Conservation (phyloP, 2,113 vertebrate genomes). For the Neolamprologus kungweensis region DNA sequence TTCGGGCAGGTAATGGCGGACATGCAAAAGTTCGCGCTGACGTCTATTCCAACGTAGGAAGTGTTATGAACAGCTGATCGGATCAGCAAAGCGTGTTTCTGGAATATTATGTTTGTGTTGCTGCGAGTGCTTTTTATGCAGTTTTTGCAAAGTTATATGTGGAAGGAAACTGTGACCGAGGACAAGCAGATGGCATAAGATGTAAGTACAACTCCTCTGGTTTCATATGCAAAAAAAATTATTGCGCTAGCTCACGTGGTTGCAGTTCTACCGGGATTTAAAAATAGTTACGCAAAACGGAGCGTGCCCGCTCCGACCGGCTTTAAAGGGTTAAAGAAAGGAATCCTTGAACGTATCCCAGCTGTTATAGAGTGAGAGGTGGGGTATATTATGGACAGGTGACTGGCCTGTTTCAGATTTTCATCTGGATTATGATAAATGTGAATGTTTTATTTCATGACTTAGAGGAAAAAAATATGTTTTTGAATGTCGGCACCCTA, state of each 20-base stretch:
- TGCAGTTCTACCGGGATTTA: accelerated
- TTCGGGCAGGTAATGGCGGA: accelerated
- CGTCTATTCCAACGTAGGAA: accelerated
- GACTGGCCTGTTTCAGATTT: neutral
- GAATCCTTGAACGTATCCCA: neutral
- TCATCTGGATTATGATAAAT: neutral
- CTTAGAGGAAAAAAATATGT: accelerated
- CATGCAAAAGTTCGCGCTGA: accelerated
- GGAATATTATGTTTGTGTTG: no score
- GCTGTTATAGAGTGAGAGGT: neutral
- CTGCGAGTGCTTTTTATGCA: no score
- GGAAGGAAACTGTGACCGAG: no score
- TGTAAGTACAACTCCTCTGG: no score
- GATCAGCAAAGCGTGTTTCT: no score
- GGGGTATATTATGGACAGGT: neutral
- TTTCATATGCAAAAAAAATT: no score
- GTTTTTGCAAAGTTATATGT: accelerated
- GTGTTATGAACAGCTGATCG: accelerated
- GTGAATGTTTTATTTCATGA: neutral
- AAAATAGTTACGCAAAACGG: accelerated
- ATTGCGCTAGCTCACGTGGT: accelerated
- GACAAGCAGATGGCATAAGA: no score
- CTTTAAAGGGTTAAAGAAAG: neutral
- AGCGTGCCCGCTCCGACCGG: accelerated
- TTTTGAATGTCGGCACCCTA: accelerated